Evolutionary conservation across 92 coral and sea anemone genomes (phyloP), one percentile per base, ranked within the genome.

Genomic region (Hydrozoanthus gracilis): DNA sequence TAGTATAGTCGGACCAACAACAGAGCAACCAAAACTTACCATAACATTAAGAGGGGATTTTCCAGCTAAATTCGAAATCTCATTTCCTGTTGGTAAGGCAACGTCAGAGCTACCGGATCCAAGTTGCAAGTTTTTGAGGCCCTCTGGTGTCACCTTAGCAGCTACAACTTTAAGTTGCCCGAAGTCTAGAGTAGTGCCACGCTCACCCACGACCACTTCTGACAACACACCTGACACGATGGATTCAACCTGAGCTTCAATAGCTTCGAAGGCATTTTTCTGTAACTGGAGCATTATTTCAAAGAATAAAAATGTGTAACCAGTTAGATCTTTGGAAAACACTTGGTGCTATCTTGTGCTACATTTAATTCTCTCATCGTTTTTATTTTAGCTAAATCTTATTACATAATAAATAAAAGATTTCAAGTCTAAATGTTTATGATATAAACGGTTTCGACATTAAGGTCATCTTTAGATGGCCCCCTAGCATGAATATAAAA

Each of bases 161-260:
- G 77, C 77, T 3, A 48, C 51, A 8, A 73, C 52, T 2, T 18
- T 20, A n/a, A 73, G 18, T n/a, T 73, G 4, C 16, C 77, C 77
- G 0, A 73, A 4, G 77, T 7, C 52, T 18, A 73, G 7, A 18
- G 17, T 73, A 51, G 48, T 7, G 18, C 11, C 35, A 47, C 8
- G 54, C 45, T 73, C 77, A 73, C 77, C 77, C 11, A 55, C 27
- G 9, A 73, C 78, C 78, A 73, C 49, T 12, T 73, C 54, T 27
- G 54, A n/a, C 39, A 73, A 8, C 3, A 73, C 5, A 73, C 78
- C 78, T 45, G 15, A 45, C 58, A 73, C 78, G 16, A 47, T 44
- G 35, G 78, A 73, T 27, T 73, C 78, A 7, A 73, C 7, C 16
- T 73, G 78, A 27, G 4, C 12, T 13, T 15, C 49, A 14, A 73